Evolutionary conservation across 2,113 vertebrate genomes (phyloP).

Genomic region (Thinocorus orbignyianus): DNA sequence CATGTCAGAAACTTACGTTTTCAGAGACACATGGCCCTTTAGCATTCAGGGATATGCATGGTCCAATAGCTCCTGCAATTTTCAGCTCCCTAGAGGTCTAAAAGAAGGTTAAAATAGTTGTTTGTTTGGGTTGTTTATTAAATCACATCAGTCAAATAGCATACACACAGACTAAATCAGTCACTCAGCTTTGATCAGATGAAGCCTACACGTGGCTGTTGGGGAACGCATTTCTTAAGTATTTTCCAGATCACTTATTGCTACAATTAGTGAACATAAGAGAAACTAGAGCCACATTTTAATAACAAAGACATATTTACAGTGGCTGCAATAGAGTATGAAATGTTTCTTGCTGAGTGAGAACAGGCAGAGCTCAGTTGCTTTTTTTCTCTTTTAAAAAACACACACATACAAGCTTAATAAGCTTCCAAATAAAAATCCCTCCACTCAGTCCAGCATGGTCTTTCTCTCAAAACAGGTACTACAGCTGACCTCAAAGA

Average conservation of each 20-base stretch:
- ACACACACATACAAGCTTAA: neutral
- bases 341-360: neutral
- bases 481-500: neutral
- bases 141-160: neutral
- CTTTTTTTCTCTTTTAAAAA: neutral
- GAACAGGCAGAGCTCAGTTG: neutral
- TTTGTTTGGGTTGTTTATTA: neutral
- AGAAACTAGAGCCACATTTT: neutral
- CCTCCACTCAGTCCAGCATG: neutral
- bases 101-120: neutral
- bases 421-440: neutral
- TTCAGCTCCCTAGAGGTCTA: constrained; percentile 95
- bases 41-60: constrained; percentile 87
- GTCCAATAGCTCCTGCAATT: constrained; percentile 91
- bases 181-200: neutral
- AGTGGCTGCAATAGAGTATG: neutral
- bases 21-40: constrained; percentile 92
- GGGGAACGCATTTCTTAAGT: neutral
- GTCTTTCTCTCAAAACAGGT: neutral
- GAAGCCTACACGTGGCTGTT: neutral
- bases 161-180: neutral
- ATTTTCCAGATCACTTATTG: neutral
- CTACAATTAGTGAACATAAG: neutral
- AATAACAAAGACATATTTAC: neutral
- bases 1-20: constrained; percentile 80